Evolutionary conservation across 23 tunicate species (phyloP), one percentile per base, ranked within the genome.

Genomic region (Styela plicata): DNA sequence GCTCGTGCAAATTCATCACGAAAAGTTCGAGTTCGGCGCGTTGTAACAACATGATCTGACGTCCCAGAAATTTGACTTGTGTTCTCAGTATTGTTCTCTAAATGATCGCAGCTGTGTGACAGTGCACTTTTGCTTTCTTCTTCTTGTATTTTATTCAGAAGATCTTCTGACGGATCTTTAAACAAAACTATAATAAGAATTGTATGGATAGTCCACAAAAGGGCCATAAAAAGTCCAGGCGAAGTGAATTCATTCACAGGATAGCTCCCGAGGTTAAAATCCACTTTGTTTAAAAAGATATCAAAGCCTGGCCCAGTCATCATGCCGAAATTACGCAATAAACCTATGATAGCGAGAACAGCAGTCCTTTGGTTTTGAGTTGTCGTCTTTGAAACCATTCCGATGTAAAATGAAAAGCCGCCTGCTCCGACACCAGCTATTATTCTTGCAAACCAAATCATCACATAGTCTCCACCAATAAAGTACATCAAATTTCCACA

Each of bases 381-480:
- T 74, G 97, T 91, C 24, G 68, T 87, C 34, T 85, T 74, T 26
- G 88, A 73, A 24, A 87, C 77, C 82, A 80, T 87, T 2, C 97
- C 97, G 64, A 91, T 74, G 21, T 87, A 87, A 3, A 88, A 83
- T 18, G 97, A 86, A 3, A 82, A 88, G 0, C 87, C 90, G 3
- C 97, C 97, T 17, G 91, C 79, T 79, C 97, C 97, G 7, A 91
- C 25, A 5, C 97, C 97, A 24, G 97, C 91, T 1, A 91, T 63
- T 19, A 91, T 85, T 52, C 97, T 70, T 33, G 95, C 79, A 16
- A 83, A 88, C 74, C 87, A 25, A 2, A 91, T 79, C 88, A 91
- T 87, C 17, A 35, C 73, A 0, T 86, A 82, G 64, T 36, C 64
- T 17, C 31, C 57, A 27, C 88, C 82, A 19, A 71, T 78, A 33